Percentiles rank a stretch among this genome's conserved stretches.
These are phyloP conservation scores for Synanthedon vespiformis DNA, from an alignment of 2,888 invertebrate species.

Conservation along the genomic window DNA sequence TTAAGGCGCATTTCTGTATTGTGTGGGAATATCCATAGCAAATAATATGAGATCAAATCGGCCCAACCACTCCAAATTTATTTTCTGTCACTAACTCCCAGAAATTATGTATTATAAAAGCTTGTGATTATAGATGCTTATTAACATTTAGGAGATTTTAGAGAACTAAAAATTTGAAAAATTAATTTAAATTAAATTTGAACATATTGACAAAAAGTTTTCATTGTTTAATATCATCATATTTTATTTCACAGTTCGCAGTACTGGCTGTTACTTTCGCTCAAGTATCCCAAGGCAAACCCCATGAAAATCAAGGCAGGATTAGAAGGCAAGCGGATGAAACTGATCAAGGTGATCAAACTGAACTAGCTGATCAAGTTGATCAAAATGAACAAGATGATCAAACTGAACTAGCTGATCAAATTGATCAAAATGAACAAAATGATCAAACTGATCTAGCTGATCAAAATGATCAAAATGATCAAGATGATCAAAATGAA, in stretches of 20 bases:
- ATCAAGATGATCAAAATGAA: conserved; percentile 4
- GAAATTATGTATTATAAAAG: no score
- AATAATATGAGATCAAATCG: no score
- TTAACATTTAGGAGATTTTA: no score
- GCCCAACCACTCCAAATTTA: no score
- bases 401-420: conserved; percentile 7
- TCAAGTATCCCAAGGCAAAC: conserved; percentile 7
- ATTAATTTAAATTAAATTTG: no score
- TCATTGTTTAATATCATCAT: no score
- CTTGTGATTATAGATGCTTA: no score
- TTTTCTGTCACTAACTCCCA: no score
- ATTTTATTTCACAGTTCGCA: conserved; percentile 11
- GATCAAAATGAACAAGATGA: conserved; percentile 9
- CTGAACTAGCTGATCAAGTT: conserved; percentile 2
- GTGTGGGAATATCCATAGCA: no score
- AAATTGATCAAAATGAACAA: conserved; percentile 3
- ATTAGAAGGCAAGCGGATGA: conserved; percentile 11
- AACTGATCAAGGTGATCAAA: not conserved
- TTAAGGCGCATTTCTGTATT: no score
- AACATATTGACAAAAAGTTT: no score
- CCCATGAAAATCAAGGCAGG: conserved; percentile 13
- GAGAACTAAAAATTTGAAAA: no score
- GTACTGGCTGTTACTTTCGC: conserved; percentile 8
- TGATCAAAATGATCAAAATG: not conserved
- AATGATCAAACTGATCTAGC: not conserved